phyloP scores from a whole-genome alignment of 2,113 vertebrate species.

The Spizaetus ornatus region DNA sequence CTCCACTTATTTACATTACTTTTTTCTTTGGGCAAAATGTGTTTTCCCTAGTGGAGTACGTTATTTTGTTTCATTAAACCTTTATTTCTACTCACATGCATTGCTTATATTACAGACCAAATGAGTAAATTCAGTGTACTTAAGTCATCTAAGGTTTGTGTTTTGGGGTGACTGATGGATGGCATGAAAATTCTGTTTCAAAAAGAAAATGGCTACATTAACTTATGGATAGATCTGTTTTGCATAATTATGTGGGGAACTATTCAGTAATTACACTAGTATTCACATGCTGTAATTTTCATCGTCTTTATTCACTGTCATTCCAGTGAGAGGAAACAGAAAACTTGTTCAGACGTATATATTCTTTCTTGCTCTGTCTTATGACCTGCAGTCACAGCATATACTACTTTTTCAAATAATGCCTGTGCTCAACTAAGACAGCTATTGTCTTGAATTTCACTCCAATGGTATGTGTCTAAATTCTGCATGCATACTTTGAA shows the following conservation, averaged over 20 bases:
- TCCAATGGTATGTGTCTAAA: neutral
- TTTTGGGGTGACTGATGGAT: constrained; percentile 33
- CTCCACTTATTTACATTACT: constrained; percentile 42
- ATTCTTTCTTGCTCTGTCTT: neutral
- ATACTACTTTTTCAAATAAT: neutral
- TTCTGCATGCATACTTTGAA: neutral
- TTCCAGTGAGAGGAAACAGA: constrained; percentile 2
- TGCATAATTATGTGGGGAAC: constrained; percentile 50
- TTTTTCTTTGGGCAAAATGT: constrained; percentile 39
- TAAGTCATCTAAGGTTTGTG: constrained; percentile 18
- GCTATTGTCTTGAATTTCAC: neutral
- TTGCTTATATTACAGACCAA: constrained; percentile 12
- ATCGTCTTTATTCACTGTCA: constrained; percentile 33
- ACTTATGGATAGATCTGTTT: constrained; percentile 48
- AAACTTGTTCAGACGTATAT: neutral
- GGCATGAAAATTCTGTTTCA: constrained; percentile 39
- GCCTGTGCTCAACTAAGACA: neutral
- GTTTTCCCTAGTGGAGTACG: constrained; percentile 38
- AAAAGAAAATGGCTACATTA: constrained; percentile 50
- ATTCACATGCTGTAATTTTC: constrained; percentile 52
- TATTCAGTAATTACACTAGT: constrained; percentile 39
- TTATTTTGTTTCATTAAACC: constrained; percentile 61
- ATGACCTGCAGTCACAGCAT: neutral
- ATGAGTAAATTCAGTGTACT: neutral
- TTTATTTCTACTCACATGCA: constrained; percentile 7